Evolutionary conservation across 1,140 invertebrate species (phyloP).

Genomic region (Batillaria attramentaria): DNA sequence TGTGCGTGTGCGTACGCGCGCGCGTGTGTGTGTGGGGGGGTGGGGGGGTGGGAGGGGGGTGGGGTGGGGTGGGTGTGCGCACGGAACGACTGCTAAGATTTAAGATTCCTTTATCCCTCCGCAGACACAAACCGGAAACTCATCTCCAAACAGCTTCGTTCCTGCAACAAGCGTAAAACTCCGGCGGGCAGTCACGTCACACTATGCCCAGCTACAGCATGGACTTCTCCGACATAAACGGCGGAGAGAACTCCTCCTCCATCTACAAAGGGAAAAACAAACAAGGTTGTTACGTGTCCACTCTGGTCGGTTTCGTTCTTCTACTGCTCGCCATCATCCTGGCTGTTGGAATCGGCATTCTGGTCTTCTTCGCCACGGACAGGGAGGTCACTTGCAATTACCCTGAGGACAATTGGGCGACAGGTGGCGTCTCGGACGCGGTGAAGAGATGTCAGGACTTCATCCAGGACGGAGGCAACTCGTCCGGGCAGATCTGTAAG

Average conservation of each 20-base stretch:
- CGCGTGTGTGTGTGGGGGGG: no score
- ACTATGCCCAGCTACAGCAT: slow-evolving; percentile 25
- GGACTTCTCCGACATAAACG: slow-evolving; percentile 22
- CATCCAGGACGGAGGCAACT: not conserved
- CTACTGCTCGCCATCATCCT: slow-evolving; percentile 14
- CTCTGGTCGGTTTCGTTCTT: slow-evolving; percentile 17
- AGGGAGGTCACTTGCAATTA: slow-evolving; percentile 20
- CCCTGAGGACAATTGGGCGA: not conserved
- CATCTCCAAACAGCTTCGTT: not conserved
- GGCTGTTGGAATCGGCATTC: slow-evolving; percentile 20
- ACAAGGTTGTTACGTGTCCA: slow-evolving; percentile 13
- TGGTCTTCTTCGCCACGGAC: slow-evolving; percentile 18
- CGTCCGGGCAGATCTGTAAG: not conserved
- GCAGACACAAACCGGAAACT: not conserved
- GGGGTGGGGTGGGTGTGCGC: not conserved
- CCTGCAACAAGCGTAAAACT: not conserved
- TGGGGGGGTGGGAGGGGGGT: not conserved
- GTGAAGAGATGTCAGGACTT: not conserved
- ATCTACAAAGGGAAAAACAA: not conserved
- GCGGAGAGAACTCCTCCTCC: slow-evolving; percentile 6
- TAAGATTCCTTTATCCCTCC: not conserved
- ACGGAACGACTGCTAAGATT: not conserved
- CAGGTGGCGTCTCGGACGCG: not conserved
- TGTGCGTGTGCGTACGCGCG: not conserved
- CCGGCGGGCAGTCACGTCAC: not conserved